These are phyloP conservation scores for Scomber japonicus DNA, from an alignment of 2,113 vertebrate genomes.

Conservation along the genomic window DNA sequence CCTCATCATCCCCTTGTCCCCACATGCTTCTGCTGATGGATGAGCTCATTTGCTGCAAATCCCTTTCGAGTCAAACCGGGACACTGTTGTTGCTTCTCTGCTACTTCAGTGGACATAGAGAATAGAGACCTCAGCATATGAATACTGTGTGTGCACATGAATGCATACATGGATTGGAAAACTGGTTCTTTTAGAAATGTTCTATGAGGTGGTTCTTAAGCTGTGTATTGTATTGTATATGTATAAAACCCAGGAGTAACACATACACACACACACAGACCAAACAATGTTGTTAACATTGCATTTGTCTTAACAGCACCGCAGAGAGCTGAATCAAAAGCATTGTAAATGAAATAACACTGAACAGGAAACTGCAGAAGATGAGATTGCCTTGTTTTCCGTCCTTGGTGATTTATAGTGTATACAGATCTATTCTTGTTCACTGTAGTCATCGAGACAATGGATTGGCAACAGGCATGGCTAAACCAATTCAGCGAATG, in stretches of 20 bases:
- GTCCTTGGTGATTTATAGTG: conserved; percentile 49
- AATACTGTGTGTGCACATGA: neutral
- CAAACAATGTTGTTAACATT: conserved; percentile 26
- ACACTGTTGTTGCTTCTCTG: conserved; percentile 56
- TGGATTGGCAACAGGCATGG: conserved; percentile 26
- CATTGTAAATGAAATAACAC: conserved; percentile 55
- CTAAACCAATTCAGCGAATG: conserved; percentile 42
- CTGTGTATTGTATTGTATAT: neutral
- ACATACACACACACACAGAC: conserved; percentile 5
- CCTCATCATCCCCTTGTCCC: conserved; percentile 60
- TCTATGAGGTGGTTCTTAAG: neutral
- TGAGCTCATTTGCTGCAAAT: conserved; percentile 78
- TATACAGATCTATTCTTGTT: conserved; percentile 1
- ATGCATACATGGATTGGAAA: neutral
- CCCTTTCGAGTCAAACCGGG: conserved; percentile 62
- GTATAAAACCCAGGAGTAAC: neutral
- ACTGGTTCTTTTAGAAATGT: neutral
- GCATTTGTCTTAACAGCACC: conserved; percentile 61
- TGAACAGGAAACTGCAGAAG: conserved; percentile 36
- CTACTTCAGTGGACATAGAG: conserved; percentile 37
- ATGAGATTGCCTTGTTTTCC: conserved; percentile 64
- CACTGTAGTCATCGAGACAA: conserved; percentile 43
- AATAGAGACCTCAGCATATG: conserved; percentile 29
- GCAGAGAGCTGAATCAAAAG: conserved; percentile 55
- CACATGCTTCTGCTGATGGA: conserved; percentile 74